Evolutionary conservation across 2,888 invertebrate genomes (phyloP), one percentile per base, ranked within the genome.

Genomic region (Drosophila multiciliata): DNA sequence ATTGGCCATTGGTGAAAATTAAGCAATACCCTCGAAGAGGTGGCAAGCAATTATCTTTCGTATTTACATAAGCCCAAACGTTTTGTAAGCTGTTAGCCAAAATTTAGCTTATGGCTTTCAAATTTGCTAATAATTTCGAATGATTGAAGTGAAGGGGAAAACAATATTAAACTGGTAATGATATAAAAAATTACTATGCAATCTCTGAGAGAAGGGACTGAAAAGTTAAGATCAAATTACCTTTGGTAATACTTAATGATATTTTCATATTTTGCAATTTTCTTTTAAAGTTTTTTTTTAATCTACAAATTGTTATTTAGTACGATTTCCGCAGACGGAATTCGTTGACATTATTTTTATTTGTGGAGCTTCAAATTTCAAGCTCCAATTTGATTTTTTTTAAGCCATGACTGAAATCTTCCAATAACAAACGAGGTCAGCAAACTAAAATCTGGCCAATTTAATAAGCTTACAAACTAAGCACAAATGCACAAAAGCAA

Each of bases 61-160:
- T 38, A 66, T 86, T 85, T 90, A 78, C 87, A 89, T 85, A 85
- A 90, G 75, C 35, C 62, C 20, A 49, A 57, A 32, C 45, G 36
- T 38, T 42, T 80, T 60, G 66, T 53, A 35, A 55, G 35, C 38
- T 45, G 17, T 74, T 76, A 62, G 45, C 61, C 63, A 86, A 78
- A 67, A 42, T 42, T 9, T 55, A 11, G 55, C 64, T 65, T 36
- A 75, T 60, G 70, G 33, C 60, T 78, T 48, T 40, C 26, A 48
- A 83, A 80, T 70, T 75, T 80, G 66, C 64, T 17, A 76, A 76
- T 77, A 62, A 45, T 61, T 66, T 58, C 33, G 20, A 26, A 38
- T 57, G 64, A 68, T 74, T 62, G 58, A 66, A 85, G 84, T 90
- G 90, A 85, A 85, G 72, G 84, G 89, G 83, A 88, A 76, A 82